These are phyloP conservation scores for Cardiocondyla obscurior DNA, from an alignment of 1,140 invertebrate genomes.

Conservation along the genomic window DNA sequence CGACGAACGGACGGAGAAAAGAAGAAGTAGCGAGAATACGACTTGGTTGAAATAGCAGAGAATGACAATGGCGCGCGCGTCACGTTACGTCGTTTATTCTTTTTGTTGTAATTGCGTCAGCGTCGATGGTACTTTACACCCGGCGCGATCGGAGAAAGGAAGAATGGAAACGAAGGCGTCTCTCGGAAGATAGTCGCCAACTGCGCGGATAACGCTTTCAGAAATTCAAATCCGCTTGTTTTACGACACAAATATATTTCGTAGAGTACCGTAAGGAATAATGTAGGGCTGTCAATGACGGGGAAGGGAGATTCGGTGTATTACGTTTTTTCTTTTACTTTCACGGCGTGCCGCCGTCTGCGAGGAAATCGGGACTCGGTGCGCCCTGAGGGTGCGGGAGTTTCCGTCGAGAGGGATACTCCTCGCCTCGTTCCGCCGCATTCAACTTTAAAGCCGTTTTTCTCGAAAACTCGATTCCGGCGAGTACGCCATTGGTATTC, in stretches of 20 bases:
- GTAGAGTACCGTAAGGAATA: no score
- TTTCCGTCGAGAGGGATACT: slow-evolving; percentile 43
- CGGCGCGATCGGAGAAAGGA: background rate
- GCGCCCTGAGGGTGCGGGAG: slow-evolving; percentile 30
- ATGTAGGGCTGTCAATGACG: background rate
- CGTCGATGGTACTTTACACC: background rate
- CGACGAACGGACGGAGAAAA: background rate
- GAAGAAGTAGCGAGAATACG: slow-evolving; percentile 5
- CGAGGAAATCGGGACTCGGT: slow-evolving; percentile 26
- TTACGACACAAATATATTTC: background rate
- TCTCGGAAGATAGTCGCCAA: background rate
- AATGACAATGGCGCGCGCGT: slow-evolving; percentile 14
- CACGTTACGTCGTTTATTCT: background rate
- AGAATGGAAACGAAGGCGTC: background rate
- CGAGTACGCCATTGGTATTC: slow-evolving; percentile 58
- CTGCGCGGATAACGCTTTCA: background rate
- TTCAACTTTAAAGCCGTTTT: slow-evolving; percentile 56
- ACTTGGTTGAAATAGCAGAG: slow-evolving; percentile 26
- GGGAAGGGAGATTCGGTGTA: background rate
- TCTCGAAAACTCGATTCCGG: slow-evolving; percentile 51
- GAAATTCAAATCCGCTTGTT: background rate
- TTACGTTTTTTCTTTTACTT: background rate
- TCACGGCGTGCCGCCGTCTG: background rate
- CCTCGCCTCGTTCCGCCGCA: slow-evolving; percentile 42
- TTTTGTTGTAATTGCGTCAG: background rate